Evolutionary conservation across 2,797 vertebrate species (phyloP), one percentile per base, ranked within the genome.

Genomic region (Macroramphosus scolopax): DNA sequence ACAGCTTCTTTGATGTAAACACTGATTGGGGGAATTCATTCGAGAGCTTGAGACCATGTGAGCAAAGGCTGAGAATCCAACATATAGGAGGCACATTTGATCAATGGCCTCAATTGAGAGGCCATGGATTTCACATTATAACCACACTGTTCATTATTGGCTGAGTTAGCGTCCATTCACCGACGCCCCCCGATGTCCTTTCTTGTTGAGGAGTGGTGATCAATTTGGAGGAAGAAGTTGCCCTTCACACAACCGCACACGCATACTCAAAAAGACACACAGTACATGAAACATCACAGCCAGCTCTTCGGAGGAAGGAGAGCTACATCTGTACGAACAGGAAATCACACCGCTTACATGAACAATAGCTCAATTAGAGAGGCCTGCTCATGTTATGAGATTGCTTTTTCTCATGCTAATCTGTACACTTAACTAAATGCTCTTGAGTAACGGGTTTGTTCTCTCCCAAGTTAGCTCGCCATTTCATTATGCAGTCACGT

Each of bases 401-500:
- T 78, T 82, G 71, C 72, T 79, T n/a, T 86, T 87, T 85, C 68
- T 78, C 71, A 82, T 83, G 82, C 69, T 84, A 82, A 85, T 83
- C 72, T 83, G 57, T 68, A 80, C 63, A 86, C 75, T 81, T 79
- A 79, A 78, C 63, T 80, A 81, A 84, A 85, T 79, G 72, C 68
- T 77, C 57, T 65, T 65, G 68, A 29, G 60, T 40, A 61, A 53
- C 40, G 46, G 59, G 54, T 70, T 61, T 64, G 40, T 22, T 48
- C 68, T 51, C 54, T 44, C 51, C 35, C 51, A 76, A 76, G 59
- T 77, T 79, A 63, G 69, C 72, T 63, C 57, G 43, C 70, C 63
- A 83, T 83, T 83, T 78, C 75, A 82, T 72, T 66, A 85, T 51
- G 51, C 46, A 61, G 70, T 77, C 76, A 81, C 54, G 58, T 78